Evolutionary conservation across 2,888 invertebrate species (phyloP), one percentile per base, ranked within the genome.

Genomic region (Tyria jacobaeae): DNA sequence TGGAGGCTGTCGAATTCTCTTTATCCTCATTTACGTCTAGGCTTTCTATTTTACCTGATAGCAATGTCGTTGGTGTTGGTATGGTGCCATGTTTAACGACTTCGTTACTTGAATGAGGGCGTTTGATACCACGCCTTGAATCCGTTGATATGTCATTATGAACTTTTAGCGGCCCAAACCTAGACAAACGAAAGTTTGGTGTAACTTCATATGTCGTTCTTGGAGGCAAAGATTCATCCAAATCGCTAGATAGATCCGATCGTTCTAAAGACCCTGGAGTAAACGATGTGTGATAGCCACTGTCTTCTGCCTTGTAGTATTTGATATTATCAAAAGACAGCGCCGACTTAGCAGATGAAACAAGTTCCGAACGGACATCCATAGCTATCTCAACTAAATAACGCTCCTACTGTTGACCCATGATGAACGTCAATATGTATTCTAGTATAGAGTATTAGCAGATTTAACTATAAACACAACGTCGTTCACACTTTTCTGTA

Each of bases 271-370:
- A 90, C 27, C 90, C 84, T 47, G 91, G 91, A 39, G 92, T 91
- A 67, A 85, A 89, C 1, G 90, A 88, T 52, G 92, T 92, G 62
- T 92, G 90, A 71, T 93, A 94, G 48, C 94, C 94, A 78, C 94
- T 94, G 68, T 94, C 94, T 77, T 93, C 92, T n/a, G 84, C 76
- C 67, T 83, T 88, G 72, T 84, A 88, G 71, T 86, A 85, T 66
- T 83, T 85, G 41, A 83, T 75, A 66, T 78, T 86, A 35, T 85
- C 83, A 62, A 80, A 87, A 21, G 86, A 75, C 60, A 88, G 61
- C 25, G 83, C 81, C 37, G 89, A 89, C 44, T 89, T 86, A 12
- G 83, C 73, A 62, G 88, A 79, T 52, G 89, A 86, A 51, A 79
- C 72, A 58, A 84, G 83, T 66, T 87, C 86, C 3, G 88, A 70